Percentiles rank a stretch among this genome's conserved stretches.
Evolutionary conservation across 2,113 vertebrate species (phyloP).

Genomic region (Callopanchax toddi): DNA sequence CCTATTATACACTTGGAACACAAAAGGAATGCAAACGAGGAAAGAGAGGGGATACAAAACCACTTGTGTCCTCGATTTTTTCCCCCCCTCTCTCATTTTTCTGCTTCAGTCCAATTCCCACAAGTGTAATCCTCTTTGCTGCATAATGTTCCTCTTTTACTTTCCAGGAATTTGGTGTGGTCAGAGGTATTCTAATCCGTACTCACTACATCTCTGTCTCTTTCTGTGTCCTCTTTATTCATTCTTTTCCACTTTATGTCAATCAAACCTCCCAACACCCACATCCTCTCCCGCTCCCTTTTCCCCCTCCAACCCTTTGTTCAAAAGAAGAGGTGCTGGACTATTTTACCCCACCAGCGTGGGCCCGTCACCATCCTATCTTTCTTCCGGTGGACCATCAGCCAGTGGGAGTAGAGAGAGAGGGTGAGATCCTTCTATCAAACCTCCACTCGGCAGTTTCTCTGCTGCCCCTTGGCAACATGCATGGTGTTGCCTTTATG

Average conservation of each 20-base stretch:
- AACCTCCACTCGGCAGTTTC: conserved; percentile 52
- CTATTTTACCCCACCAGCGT: conserved; percentile 78
- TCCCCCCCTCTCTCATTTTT: neutral
- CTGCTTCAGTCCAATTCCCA: conserved; percentile 63
- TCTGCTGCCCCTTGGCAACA: conserved; percentile 25
- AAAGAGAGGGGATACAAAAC: conserved; percentile 15
- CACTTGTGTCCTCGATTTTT: conserved; percentile 13
- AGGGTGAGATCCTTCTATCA: conserved; percentile 84
- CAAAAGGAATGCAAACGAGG: conserved; percentile 35
- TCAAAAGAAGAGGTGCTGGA: conserved; percentile 81
- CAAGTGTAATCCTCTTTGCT: conserved; percentile 76
- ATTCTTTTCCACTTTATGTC: conserved; percentile 40
- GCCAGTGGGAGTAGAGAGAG: conserved; percentile 73
- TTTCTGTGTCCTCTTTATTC: conserved; percentile 10
- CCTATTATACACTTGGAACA: conserved; percentile 44
- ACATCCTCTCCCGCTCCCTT: conserved; percentile 2
- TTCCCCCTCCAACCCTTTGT: conserved; percentile 46
- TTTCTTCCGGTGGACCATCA: conserved; percentile 80
- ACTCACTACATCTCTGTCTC: conserved; percentile 42
- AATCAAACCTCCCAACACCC: conserved; percentile 42
- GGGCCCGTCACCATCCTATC: conserved; percentile 81
- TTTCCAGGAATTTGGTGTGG: conserved; percentile 70
- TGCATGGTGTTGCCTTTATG: conserved; percentile 53
- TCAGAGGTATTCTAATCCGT: conserved; percentile 72
- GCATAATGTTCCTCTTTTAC: conserved; percentile 66